A percentile compares a stretch with the other conserved stretches of the same genome.
phyloP scores from a whole-genome alignment of 2,888 invertebrate genomes.

The Hemistola chrysoprasaria region DNA sequence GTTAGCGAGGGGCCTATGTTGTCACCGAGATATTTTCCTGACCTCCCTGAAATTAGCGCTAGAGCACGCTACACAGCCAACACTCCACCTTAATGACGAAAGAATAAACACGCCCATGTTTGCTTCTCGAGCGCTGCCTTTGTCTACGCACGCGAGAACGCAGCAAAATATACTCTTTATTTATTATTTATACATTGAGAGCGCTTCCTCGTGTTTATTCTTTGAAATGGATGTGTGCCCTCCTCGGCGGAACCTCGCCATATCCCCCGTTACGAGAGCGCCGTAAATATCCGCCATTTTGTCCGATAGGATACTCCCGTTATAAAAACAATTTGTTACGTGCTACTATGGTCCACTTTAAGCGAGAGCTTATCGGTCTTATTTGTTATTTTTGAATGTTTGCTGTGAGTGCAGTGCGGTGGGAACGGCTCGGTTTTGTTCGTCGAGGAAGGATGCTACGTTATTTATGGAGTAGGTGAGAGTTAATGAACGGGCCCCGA shows the following conservation, averaged over 20 bases:
- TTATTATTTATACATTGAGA: slow-evolving; percentile 79
- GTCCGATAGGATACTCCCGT: slow-evolving; percentile 49
- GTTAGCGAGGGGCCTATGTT: too few relatives aligned
- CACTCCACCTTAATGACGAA: slow-evolving; percentile 75
- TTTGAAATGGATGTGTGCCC: slow-evolving; percentile 74
- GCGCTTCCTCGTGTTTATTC: slow-evolving; percentile 72
- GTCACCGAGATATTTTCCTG: too few relatives aligned
- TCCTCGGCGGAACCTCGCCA: slow-evolving; percentile 44
- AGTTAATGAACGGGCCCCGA: slow-evolving; percentile 71
- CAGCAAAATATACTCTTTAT: slow-evolving; percentile 73
- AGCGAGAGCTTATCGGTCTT: slow-evolving; percentile 47
- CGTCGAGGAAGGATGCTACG: slow-evolving; percentile 43
- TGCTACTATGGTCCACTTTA: slow-evolving; percentile 48
- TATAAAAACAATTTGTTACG: slow-evolving; percentile 57
- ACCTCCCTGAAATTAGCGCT: slow-evolving; percentile 71
- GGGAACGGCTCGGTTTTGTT: slow-evolving; percentile 51
- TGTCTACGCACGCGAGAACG: slow-evolving; percentile 70
- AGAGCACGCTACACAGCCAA: slow-evolving; percentile 55
- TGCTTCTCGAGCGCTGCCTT: slow-evolving; percentile 61
- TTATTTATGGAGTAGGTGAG: slow-evolving; percentile 67
- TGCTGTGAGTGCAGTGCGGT: slow-evolving; percentile 43
- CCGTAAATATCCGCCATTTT: slow-evolving; percentile 57
- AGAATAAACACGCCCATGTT: slow-evolving; percentile 73
- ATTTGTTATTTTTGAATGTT: slow-evolving; percentile 58
- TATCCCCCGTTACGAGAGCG: slow-evolving; percentile 48